Evolutionary conservation across 2,797 vertebrate genomes (phyloP), one percentile per base, ranked within the genome.

Genomic region (Cossypha niveicapilla): DNA sequence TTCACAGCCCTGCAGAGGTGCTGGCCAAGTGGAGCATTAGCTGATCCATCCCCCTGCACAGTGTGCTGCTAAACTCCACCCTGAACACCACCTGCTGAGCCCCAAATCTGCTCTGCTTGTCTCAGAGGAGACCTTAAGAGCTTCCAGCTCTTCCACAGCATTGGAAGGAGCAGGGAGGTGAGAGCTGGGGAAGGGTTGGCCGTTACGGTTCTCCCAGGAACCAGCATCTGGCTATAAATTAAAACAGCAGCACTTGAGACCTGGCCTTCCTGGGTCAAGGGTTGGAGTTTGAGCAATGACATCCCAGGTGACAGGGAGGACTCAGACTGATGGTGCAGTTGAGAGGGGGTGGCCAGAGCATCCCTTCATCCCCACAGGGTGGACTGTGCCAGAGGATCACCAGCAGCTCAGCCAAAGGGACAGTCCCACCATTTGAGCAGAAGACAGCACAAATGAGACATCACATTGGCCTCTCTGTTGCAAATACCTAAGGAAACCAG

Each of bases 391-490:
- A 1, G 21, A n/a, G 23, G 9, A 57, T 56, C 30, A 37, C 28
- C 51, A 60, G 58, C 54, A 56, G 28, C 67, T 37, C 50, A 44
- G 50, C 67, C 10, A 3, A 13, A 65, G 56, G 48, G 44, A 24
- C 82, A 13, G 41, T 24, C 39, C 75, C 0, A 0, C 51, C 4
- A 0, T 63, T 71, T 3, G 3, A 78, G 68, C 39, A 81, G 53
- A 60, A 14, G 27, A 53, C 3, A 5, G 62, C 68, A 77, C 65
- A 57, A 48, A 30, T 63, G 86, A 93, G 80, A 53, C 70, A 24
- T 71, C n/a, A 4, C 56, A 4, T 60, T 60, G 83, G 65, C 66
- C 42, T 5, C 34, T 39, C 32, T 41, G 18, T 78, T 84, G 73
- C 42, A 84, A 66, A 53, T 35, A 39, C 44, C 34, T 53, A 10